A percentile compares a stretch with the other conserved stretches of the same genome.
Evolutionary conservation across 2,113 vertebrate species (phyloP).

Genomic region (Suncus etruscus): DNA sequence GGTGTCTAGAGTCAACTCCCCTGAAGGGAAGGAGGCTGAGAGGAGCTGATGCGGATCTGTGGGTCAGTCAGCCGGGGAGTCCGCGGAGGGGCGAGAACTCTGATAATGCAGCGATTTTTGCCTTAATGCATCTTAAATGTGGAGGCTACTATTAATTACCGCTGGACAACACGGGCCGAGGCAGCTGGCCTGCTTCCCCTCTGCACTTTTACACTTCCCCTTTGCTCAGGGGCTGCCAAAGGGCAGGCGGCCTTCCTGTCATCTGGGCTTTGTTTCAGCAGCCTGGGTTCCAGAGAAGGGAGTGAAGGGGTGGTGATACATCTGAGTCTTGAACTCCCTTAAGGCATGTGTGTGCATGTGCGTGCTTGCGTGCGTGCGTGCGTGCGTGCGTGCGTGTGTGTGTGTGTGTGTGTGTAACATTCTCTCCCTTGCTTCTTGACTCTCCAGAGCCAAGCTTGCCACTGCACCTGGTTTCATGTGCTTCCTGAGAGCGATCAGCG

Average conservation of each 20-base stretch:
- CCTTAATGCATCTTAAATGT: constrained; percentile 79
- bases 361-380: too few relatives aligned
- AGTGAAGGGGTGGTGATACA: too few relatives aligned
- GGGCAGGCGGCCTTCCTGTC: constrained; percentile 71
- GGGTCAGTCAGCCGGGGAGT: constrained; percentile 72
- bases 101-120: constrained; percentile 68
- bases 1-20: constrained; percentile 72
- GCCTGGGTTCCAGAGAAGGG: not conserved
- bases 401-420: too few relatives aligned
- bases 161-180: constrained; percentile 75
- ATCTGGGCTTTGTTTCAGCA: constrained; percentile 71
- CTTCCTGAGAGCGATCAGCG: not conserved
- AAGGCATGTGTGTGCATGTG: too few relatives aligned
- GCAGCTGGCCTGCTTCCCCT: constrained; percentile 63
- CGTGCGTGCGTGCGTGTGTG: too few relatives aligned
- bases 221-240: constrained; percentile 56
- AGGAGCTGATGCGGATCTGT: constrained; percentile 68
- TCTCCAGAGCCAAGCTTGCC: accelerated
- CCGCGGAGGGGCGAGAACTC: constrained; percentile 61
- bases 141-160: constrained; percentile 82
- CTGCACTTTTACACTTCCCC: constrained; percentile 67
- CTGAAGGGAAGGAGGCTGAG: constrained; percentile 45
- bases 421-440: too few relatives aligned
- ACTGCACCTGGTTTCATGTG: accelerated
- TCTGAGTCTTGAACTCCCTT: too few relatives aligned